Conservation (phyloP, 2,888 invertebrate genomes). For the Flabesymbios commensalis region DNA sequence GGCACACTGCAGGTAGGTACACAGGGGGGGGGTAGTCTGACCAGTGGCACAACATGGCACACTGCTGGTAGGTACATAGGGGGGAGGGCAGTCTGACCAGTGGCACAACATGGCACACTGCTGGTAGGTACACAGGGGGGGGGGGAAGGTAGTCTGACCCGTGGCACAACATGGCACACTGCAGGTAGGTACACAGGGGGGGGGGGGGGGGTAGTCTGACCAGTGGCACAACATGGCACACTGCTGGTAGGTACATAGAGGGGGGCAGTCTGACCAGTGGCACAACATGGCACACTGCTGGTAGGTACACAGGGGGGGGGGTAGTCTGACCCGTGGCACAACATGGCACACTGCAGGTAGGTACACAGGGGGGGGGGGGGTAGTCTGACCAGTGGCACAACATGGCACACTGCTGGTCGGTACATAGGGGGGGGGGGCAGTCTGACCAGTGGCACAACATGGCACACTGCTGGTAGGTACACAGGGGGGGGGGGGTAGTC, state of each 20-base stretch:
- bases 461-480: no score
- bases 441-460: no score
- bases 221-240: no score
- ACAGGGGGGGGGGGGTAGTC: no score
- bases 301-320: neutral
- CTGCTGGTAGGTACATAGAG: neutral
- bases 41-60: no score
- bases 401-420: neutral
- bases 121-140: constrained; percentile 63
- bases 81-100: constrained; percentile 79
- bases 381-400: neutral
- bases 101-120: constrained; percentile 85
- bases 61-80: constrained; percentile 72
- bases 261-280: no score
- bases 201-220: no score
- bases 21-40: no score
- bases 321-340: neutral
- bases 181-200: neutral
- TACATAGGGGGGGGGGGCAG: neutral
- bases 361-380: neutral
- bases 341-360: neutral
- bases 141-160: no score
- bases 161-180: no score
- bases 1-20: neutral
- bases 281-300: neutral